Conservation (phyloP, 2,113 vertebrate genomes). For the Trematocara variabile region DNA sequence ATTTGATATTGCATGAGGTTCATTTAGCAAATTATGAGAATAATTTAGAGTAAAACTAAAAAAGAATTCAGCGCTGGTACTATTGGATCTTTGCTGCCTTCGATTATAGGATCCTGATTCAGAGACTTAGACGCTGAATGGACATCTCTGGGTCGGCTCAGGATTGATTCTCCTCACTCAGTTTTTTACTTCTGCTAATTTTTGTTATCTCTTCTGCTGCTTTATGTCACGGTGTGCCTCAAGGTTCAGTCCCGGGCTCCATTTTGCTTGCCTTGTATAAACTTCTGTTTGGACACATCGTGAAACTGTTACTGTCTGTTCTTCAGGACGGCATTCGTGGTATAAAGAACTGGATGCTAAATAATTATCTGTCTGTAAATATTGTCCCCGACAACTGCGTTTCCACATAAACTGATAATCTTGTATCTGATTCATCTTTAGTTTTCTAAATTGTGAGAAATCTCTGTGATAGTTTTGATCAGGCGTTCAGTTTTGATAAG, state of each 20-base stretch:
- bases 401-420: not conserved
- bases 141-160: not conserved
- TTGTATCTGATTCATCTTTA: not conserved
- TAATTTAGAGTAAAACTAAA: not conserved
- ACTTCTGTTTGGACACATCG: not conserved
- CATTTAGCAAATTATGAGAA: not conserved
- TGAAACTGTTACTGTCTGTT: not conserved
- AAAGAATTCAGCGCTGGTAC: not conserved
- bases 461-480: not conserved
- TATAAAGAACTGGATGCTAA: not conserved
- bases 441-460: not conserved
- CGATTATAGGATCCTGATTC: not conserved
- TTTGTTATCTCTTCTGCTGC: not conserved
- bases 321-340: not conserved
- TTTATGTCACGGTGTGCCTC: not conserved
- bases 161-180: not conserved
- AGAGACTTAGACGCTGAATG: not conserved
- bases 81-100: not conserved
- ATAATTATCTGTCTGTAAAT: not conserved
- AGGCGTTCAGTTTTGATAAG: not conserved
- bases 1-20: not conserved
- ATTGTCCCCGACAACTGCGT: not conserved
- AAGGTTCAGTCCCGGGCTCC: not conserved
- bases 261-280: not conserved
- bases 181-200: not conserved